These are phyloP conservation scores for Antheraea pernyi DNA, from an alignment of 1,140 invertebrate species.

Conservation along the genomic window DNA sequence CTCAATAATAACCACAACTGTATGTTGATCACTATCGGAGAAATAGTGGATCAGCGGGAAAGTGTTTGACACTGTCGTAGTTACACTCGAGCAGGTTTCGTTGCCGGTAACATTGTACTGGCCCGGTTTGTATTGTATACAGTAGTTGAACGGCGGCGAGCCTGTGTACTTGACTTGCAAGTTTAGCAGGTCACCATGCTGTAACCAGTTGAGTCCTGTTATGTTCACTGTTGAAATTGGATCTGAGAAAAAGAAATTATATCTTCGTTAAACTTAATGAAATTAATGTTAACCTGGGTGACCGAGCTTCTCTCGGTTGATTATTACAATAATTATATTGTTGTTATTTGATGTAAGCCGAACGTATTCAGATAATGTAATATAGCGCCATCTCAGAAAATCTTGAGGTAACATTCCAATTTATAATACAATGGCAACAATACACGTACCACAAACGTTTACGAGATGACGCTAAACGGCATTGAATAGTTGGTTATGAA, in stretches of 20 bases:
- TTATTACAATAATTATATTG: no score
- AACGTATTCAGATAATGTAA: no score
- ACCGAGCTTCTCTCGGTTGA: no score
- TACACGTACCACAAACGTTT: no score
- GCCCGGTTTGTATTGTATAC: conserved; percentile 81
- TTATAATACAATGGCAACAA: no score
- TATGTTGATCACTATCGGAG: conserved; percentile 82
- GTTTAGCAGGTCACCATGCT: conserved; percentile 87
- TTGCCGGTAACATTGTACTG: conserved; percentile 89
- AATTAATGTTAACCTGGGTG: no score
- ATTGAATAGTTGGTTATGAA: no score
- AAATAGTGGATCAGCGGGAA: conserved; percentile 85
- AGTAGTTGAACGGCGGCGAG: conserved; percentile 84
- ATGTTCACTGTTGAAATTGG: conserved; percentile 84
- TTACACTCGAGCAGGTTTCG: conserved; percentile 82
- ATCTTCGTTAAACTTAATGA: not conserved
- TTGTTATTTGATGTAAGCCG: no score
- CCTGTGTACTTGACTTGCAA: conserved; percentile 86
- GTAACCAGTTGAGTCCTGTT: conserved; percentile 88
- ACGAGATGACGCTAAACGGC: no score
- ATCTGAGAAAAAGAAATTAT: conserved; percentile 75
- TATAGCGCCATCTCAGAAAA: no score
- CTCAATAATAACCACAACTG: conserved; percentile 85
- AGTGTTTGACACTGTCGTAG: conserved; percentile 76
- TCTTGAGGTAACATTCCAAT: no score